These are phyloP conservation scores for Helarctos malayanus DNA, from an alignment of 2,797 vertebrate species.

Conservation along the genomic window DNA sequence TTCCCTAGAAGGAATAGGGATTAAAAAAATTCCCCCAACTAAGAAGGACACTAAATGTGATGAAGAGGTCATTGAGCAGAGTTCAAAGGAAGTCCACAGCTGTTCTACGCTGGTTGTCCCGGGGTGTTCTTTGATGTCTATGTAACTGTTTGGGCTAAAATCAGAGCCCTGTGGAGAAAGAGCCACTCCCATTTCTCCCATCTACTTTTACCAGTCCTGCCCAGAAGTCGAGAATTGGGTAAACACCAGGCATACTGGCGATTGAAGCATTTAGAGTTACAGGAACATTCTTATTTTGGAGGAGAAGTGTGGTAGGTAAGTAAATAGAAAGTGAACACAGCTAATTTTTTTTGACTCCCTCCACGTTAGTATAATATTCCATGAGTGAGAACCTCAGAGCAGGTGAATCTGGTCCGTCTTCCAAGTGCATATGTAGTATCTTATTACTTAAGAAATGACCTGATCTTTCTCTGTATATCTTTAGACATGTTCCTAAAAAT, in stretches of 20 bases:
- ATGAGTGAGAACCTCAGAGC: neutral
- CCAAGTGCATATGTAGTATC: neutral
- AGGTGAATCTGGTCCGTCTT: conserved; percentile 4
- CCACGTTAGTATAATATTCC: conserved; percentile 16
- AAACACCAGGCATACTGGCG: neutral
- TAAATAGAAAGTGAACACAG: neutral
- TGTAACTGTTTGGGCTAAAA: conserved; percentile 77
- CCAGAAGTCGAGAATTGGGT: neutral
- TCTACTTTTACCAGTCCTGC: neutral
- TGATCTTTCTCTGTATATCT: neutral
- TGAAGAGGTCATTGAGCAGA: conserved; percentile 70
- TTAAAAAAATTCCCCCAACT: conserved; percentile 57
- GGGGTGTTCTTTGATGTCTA: conserved; percentile 81
- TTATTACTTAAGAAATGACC: conserved; percentile 27
- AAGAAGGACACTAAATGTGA: conserved; percentile 50
- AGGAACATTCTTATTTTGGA: neutral
- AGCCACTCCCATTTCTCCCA: conserved; percentile 65
- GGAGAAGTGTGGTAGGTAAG: neutral
- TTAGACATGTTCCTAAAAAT: conserved; percentile 30
- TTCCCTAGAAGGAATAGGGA: conserved; percentile 36
- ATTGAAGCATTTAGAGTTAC: neutral
- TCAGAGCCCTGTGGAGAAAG: conserved; percentile 68
- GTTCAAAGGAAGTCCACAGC: conserved; percentile 81
- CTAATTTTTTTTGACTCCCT: neutral
- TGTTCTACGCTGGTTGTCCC: conserved; percentile 67